Percentiles rank a stretch among this genome's conserved stretches.
phyloP scores from a whole-genome alignment of 2,113 vertebrate genomes.

The Pica pica region DNA sequence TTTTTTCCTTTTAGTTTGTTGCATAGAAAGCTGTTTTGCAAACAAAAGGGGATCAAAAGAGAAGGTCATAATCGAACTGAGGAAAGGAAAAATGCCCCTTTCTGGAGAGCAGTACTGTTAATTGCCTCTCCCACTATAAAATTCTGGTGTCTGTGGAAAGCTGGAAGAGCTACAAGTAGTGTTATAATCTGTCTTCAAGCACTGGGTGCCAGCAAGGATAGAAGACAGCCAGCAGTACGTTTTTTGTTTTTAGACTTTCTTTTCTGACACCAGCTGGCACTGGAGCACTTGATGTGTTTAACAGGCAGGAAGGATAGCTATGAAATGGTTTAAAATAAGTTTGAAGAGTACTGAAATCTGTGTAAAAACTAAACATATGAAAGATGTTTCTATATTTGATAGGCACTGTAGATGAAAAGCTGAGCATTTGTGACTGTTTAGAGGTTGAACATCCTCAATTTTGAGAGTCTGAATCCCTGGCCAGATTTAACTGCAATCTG shows the following conservation, averaged over 20 bases:
- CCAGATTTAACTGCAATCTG: slow-evolving; percentile 54
- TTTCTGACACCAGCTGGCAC: slow-evolving; percentile 61
- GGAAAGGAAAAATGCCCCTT: not conserved
- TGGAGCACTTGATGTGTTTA: slow-evolving; percentile 59
- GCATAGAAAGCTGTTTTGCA: not conserved
- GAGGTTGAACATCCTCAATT: slow-evolving; percentile 40
- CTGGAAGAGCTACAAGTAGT: slow-evolving; percentile 28
- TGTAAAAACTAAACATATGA: slow-evolving; percentile 53
- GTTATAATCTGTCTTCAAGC: slow-evolving; percentile 40
- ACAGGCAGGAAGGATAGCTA: slow-evolving; percentile 59
- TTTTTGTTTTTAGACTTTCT: slow-evolving; percentile 57
- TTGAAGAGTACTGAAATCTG: slow-evolving; percentile 52
- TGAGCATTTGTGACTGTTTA: slow-evolving; percentile 46
- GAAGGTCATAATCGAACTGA: not conserved
- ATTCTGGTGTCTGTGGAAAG: slow-evolving; percentile 13
- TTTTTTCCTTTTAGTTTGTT: not conserved
- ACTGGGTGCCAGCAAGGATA: slow-evolving; percentile 35
- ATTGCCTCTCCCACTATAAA: not conserved
- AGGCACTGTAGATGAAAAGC: slow-evolving; percentile 39
- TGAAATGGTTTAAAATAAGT: slow-evolving; percentile 60
- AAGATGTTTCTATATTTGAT: slow-evolving; percentile 63
- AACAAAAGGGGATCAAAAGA: not conserved
- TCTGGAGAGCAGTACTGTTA: not conserved
- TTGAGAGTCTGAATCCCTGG: slow-evolving; percentile 26
- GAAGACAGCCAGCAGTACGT: slow-evolving; percentile 42